phyloP scores from a whole-genome alignment of 2,888 invertebrate species.

The Aporophyla lueneburgensis region DNA sequence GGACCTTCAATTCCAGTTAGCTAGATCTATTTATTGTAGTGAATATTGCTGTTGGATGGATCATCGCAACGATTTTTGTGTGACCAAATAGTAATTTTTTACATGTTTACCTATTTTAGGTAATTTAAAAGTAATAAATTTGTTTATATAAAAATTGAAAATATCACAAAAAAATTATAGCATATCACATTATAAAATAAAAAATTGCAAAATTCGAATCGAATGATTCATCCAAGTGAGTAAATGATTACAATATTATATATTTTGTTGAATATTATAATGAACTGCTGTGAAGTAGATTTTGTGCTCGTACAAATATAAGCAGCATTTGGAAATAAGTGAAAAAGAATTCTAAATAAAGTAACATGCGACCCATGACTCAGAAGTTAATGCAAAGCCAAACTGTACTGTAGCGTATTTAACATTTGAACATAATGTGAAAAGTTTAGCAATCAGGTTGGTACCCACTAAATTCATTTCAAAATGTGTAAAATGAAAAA shows the following conservation, averaged over 20 bases:
- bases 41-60: constrained; percentile 86
- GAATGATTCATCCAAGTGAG: constrained; percentile 83
- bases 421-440: constrained; percentile 85
- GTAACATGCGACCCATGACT: constrained; percentile 82
- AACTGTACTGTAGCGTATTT: constrained; percentile 86
- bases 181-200: constrained; percentile 84
- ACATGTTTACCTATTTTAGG: constrained; percentile 86
- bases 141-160: constrained; percentile 85
- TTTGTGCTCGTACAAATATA: constrained; percentile 86
- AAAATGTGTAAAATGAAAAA: constrained; percentile 89
- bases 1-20: constrained; percentile 91
- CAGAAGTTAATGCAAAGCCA: constrained; percentile 82
- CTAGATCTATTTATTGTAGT: constrained; percentile 90
- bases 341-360: constrained; percentile 86
- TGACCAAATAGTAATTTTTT: constrained; percentile 90
- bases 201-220: constrained; percentile 79
- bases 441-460: constrained; percentile 87
- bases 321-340: constrained; percentile 90
- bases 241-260: constrained; percentile 86
- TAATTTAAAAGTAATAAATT: constrained; percentile 81
- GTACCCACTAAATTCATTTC: constrained; percentile 88
- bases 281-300: constrained; percentile 85
- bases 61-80: constrained; percentile 84
- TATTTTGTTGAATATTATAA: constrained; percentile 88
- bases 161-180: constrained; percentile 88